Evolutionary conservation across 1,140 invertebrate genomes (phyloP).

Genomic region (Penaeus japonicus): DNA sequence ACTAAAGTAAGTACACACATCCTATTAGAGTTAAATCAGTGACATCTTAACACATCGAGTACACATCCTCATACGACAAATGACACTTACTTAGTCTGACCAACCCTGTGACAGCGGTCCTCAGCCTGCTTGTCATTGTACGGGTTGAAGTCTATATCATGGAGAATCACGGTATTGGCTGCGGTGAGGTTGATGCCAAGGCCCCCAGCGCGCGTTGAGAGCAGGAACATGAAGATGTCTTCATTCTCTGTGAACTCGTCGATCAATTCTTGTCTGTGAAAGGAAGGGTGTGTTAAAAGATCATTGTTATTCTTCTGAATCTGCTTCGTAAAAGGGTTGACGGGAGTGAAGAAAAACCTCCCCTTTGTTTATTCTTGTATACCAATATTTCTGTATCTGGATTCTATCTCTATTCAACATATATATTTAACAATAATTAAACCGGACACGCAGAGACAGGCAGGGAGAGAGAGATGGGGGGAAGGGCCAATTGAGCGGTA

Average conservation of each 20-base stretch:
- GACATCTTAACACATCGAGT: too few species aligned
- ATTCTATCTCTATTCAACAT: too few species aligned
- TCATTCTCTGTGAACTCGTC: slow-evolving; percentile 68
- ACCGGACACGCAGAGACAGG: background rate
- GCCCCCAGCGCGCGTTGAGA: slow-evolving; percentile 71
- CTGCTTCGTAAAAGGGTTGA: background rate
- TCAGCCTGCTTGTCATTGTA: slow-evolving; percentile 98
- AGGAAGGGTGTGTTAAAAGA: background rate
- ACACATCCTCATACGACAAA: background rate
- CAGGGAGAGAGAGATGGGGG: background rate
- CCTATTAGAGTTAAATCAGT: too few species aligned
- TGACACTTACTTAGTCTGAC: slow-evolving; percentile 78
- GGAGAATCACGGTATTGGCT: slow-evolving; percentile 70
- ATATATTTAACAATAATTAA: too few species aligned
- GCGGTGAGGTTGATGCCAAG: slow-evolving; percentile 71
- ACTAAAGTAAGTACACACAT: too few species aligned
- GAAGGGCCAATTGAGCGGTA: background rate
- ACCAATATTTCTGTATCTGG: background rate
- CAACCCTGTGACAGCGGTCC: slow-evolving; percentile 94
- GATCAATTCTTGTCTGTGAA: slow-evolving; percentile 67
- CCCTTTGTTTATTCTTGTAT: too few species aligned
- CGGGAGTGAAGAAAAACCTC: background rate
- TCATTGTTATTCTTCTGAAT: background rate
- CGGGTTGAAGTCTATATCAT: slow-evolving; percentile 83
- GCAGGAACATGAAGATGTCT: slow-evolving; percentile 69